Percentiles rank a stretch among this genome's conserved stretches.
These are phyloP conservation scores for Mesembrinibis cayennensis DNA, from an alignment of 2,113 vertebrate genomes.

Conservation along the genomic window DNA sequence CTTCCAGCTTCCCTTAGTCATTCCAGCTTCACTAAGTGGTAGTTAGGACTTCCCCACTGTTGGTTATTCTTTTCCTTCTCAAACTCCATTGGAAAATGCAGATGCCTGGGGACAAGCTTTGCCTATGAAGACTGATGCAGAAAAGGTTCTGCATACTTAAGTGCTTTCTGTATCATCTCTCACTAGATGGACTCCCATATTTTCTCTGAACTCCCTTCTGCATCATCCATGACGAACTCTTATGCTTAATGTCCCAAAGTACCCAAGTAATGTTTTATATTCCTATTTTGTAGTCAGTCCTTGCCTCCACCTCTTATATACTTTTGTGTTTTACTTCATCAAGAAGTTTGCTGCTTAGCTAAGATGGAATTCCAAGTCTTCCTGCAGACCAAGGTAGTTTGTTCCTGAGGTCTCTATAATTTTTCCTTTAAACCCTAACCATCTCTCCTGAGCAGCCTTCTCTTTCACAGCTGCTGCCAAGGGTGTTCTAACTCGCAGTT, in stretches of 20 bases:
- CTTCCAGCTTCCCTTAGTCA: background rate
- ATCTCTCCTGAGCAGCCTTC: background rate
- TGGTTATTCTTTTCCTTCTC: background rate
- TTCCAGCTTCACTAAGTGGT: background rate
- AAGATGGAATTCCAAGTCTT: background rate
- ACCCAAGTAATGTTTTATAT: background rate
- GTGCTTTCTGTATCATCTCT: background rate
- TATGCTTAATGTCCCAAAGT: background rate
- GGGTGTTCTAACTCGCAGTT: background rate
- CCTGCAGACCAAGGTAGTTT: background rate
- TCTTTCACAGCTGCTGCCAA: background rate
- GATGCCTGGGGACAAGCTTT: background rate
- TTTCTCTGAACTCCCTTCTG: background rate
- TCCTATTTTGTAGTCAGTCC: background rate
- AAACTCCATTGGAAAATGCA: background rate
- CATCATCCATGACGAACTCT: background rate
- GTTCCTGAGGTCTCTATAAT: background rate
- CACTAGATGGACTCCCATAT: background rate
- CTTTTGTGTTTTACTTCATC: background rate
- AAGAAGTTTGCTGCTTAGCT: background rate
- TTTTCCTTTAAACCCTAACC: background rate
- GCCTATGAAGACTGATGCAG: background rate
- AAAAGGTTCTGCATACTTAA: background rate
- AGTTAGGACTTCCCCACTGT: background rate
- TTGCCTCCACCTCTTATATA: background rate